These are phyloP conservation scores for Ctenopoma multispine DNA, from an alignment of 2,797 vertebrate species.

Conservation along the genomic window DNA sequence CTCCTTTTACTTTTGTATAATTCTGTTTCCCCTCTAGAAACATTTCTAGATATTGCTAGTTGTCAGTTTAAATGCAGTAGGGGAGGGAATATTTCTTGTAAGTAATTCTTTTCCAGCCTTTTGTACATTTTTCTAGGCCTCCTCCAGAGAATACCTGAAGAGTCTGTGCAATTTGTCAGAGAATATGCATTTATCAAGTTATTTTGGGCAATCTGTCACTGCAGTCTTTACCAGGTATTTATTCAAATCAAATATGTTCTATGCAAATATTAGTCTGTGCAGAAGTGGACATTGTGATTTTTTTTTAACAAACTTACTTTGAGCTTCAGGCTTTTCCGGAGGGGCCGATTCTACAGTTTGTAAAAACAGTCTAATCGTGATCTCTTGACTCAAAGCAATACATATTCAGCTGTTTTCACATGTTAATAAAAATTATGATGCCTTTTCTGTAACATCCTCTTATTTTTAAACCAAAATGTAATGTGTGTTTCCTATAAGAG, in stretches of 20 bases:
- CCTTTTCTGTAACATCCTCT: conserved; percentile 59
- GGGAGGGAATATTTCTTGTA: conserved; percentile 54
- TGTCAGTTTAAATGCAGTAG: conserved; percentile 63
- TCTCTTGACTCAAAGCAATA: conserved; percentile 53
- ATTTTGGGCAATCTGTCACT: conserved; percentile 64
- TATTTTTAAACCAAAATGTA: conserved; percentile 63
- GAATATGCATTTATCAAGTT: conserved; percentile 65
- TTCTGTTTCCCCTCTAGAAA: conserved; percentile 44
- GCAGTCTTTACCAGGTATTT: conserved; percentile 54
- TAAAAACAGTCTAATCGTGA: conserved; percentile 58
- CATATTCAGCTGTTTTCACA: conserved; percentile 62
- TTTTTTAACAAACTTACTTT: conserved; percentile 50
- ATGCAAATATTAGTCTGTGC: conserved; percentile 65
- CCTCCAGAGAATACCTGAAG: conserved; percentile 64
- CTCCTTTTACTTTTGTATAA: conserved; percentile 48
- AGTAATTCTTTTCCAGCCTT: conserved; percentile 66
- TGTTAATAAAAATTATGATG: conserved; percentile 64
- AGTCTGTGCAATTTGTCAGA: conserved; percentile 67
- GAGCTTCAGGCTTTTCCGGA: conserved; percentile 36
- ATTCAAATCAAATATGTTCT: conserved; percentile 70
- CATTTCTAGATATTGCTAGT: conserved; percentile 41
- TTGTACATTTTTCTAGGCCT: conserved; percentile 66
- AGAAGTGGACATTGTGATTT: conserved; percentile 58
- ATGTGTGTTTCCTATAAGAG: conserved; percentile 61
- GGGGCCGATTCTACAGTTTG: conserved; percentile 49